Conservation (phyloP, 2,888 invertebrate genomes). For the Gisinianus flammeolus region DNA sequence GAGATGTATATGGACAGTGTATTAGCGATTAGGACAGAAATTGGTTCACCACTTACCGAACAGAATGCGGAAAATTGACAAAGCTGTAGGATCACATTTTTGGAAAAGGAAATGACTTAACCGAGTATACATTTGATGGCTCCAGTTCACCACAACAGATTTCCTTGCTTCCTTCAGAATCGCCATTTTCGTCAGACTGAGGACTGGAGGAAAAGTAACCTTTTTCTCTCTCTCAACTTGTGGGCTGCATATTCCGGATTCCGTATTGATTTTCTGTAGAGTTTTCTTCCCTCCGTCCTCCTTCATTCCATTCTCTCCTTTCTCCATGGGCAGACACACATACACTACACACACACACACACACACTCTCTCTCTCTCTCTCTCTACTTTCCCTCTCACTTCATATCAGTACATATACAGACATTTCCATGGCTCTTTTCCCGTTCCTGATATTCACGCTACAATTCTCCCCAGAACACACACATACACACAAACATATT, state of each 20-base stretch:
- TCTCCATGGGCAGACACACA: no score
- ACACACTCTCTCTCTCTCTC: constrained; percentile 12
- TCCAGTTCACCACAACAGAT: constrained; percentile 1
- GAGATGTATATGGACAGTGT: no score
- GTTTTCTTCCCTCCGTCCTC: constrained; percentile 1
- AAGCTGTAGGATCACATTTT: constrained; percentile 71
- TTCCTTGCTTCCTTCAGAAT: constrained; percentile 16
- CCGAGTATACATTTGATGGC: not conserved
- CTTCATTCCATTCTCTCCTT: not conserved
- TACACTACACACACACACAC: no score
- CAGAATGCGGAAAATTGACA: constrained; percentile 78
- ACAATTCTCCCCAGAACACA: no score
- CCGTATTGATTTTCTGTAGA: constrained; percentile 25
- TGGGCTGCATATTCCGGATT: not conserved
- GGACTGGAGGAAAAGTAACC: not conserved
- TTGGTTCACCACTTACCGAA: constrained; percentile 72
- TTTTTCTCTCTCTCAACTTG: no score
- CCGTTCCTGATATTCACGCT: no score
- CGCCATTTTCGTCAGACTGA: constrained; percentile 18
- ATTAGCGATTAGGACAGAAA: no score
- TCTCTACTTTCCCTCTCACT: not conserved
- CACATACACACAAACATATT: no score
- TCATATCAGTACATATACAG: no score
- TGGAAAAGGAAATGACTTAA: constrained; percentile 44
- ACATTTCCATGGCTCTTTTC: no score